Evolutionary conservation across 2,113 vertebrate species (phyloP).

Genomic region (Thryonomys swinderianus): DNA sequence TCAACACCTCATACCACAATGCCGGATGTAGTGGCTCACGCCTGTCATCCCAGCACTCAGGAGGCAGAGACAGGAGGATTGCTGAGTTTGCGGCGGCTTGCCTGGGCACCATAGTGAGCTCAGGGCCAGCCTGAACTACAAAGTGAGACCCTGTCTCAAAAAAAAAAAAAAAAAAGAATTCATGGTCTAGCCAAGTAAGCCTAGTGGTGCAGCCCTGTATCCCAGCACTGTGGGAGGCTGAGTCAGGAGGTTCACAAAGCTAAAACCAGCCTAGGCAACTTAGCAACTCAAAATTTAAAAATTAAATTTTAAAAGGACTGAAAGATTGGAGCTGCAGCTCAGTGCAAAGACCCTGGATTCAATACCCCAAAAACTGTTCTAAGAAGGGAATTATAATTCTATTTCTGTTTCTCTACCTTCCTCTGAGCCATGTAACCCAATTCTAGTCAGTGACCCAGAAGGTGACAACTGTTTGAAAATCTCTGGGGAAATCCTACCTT

Average conservation of each 20-base stretch:
- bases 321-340: background rate
- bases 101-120: too few relatives aligned
- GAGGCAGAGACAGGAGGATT: too few relatives aligned
- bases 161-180: too few relatives aligned
- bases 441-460: background rate
- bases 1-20: too few relatives aligned
- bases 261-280: background rate
- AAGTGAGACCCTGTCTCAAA: too few relatives aligned
- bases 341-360: background rate
- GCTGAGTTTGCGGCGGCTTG: too few relatives aligned
- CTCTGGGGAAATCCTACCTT: background rate
- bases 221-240: background rate
- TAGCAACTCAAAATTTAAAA: background rate
- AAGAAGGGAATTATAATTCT: background rate
- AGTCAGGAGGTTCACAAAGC: background rate
- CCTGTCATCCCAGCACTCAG: too few relatives aligned
- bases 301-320: background rate
- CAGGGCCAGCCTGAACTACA: too few relatives aligned
- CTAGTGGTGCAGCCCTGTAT: background rate
- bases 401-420: background rate
- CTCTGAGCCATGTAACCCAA: background rate
- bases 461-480: background rate
- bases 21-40: too few relatives aligned
- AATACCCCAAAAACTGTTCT: background rate
- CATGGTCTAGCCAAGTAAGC: background rate